These are phyloP conservation scores for Agapornis roseicollis DNA, from an alignment of 2,113 vertebrate genomes.

Conservation along the genomic window DNA sequence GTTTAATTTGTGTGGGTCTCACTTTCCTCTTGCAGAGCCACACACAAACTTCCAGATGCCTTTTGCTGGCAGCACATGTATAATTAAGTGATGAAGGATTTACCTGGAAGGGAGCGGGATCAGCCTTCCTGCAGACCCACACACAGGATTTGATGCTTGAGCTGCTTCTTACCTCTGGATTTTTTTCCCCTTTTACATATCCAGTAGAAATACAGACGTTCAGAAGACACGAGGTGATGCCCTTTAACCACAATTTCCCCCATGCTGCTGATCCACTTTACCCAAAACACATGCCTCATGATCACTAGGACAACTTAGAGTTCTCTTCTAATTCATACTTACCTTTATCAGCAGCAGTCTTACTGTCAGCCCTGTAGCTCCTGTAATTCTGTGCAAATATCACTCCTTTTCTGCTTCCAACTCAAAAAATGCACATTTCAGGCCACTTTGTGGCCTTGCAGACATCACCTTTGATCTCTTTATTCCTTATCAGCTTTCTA, in stretches of 20 bases:
- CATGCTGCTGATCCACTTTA: neutral
- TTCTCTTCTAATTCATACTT: neutral
- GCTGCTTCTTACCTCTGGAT: neutral
- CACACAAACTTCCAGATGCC: neutral
- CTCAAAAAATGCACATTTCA: neutral
- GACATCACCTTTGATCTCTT: neutral
- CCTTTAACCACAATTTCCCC: neutral
- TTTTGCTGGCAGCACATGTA: neutral
- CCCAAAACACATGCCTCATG: neutral
- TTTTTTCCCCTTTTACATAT: neutral
- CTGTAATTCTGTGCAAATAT: neutral
- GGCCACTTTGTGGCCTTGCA: neutral
- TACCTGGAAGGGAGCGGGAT: rapidly evolving
- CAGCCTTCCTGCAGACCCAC: neutral
- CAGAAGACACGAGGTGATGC: neutral
- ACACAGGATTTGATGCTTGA: neutral
- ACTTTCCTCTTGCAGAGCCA: neutral
- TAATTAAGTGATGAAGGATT: neutral
- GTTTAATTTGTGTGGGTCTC: neutral
- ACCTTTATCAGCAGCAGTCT: neutral
- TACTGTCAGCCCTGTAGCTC: neutral
- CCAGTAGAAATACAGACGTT: neutral
- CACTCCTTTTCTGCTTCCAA: neutral
- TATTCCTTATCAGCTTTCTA: neutral
- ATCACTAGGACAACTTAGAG: neutral